These are phyloP conservation scores for Gastracanthus pulcherrimus DNA, from an alignment of 2,888 invertebrate species.

Conservation along the genomic window DNA sequence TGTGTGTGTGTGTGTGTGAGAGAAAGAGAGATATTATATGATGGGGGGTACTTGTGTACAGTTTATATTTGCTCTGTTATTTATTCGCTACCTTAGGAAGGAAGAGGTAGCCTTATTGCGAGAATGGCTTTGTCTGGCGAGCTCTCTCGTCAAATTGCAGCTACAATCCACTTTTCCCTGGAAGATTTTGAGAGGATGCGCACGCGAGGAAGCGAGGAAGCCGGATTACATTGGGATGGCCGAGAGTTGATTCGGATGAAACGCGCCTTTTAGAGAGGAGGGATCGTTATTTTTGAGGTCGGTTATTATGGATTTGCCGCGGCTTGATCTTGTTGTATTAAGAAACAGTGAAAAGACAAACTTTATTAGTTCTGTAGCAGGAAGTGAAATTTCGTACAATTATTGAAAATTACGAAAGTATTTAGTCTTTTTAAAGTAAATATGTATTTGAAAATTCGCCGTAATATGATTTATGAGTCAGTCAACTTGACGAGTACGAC, in stretches of 20 bases:
- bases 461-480: too few relatives aligned
- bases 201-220: neutral
- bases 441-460: too few relatives aligned
- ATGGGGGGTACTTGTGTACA: neutral
- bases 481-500: too few relatives aligned
- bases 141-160: constrained; percentile 22
- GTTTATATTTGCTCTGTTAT: constrained; percentile 32
- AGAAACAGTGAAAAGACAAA: too few relatives aligned
- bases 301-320: too few relatives aligned
- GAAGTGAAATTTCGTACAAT: too few relatives aligned
- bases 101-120: constrained; percentile 5
- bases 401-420: too few relatives aligned
- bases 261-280: neutral
- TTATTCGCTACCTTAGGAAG: neutral
- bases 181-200: neutral
- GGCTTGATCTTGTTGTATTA: too few relatives aligned
- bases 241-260: neutral
- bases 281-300: constrained; percentile 1
- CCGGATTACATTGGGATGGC: neutral
- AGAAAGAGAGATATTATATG: neutral
- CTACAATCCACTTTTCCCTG: neutral
- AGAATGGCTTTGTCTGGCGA: neutral
- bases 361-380: too few relatives aligned
- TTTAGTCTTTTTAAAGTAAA: too few relatives aligned
- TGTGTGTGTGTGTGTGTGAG: too few relatives aligned